Base-by-base conservation (phyloP, 2,888 invertebrate species). In the Chaitophorus viminalis region DNA sequence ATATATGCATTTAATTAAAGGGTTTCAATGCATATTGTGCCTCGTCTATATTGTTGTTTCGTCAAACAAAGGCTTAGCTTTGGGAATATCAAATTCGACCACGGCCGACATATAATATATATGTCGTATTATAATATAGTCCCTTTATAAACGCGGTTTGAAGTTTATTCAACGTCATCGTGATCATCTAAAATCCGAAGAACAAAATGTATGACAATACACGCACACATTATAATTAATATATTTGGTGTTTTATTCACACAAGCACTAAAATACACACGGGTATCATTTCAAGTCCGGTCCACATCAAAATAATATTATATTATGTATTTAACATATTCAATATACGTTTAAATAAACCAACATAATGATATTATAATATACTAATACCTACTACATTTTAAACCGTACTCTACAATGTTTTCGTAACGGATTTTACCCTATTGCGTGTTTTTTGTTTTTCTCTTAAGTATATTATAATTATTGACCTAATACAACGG, bases 391-490 rank as follows among this genome's bases (percentile, higher is more conserved):
- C 11, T 14, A 14, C 2, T 11, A 14, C 11, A 9, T 46, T 39
- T 39, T 0, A 46, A 46, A 11, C 14, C 14, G 14, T 11, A 46
- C 11, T 46, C 14, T 6, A 6, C 36, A 46, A 14, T 14, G 46
- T 14, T 46, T 46, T 14, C 14, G 60, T 25, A 70, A 82, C 70
- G 33, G n/a, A 65, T 46, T 76, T 31, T 39, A 65, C n/a, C 39
- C 29, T 33, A 84, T 76, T 39, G 75, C 65, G 75, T 76, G 75
- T 76, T 39, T 65, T 70, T 65, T 9, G 3, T 74, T 36, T 75
- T 39, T 75, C n/a, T 74, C 60, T 60, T 60, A 52, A 76, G 11
- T 31, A 21, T 52, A 52, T 52, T 36, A 65, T 4, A 72, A 72
- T 72, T 74, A 74, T 82, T 36, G 54, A 74, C 11, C 54, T 36